Evolutionary conservation across 1,140 invertebrate species (phyloP).

Genomic region (Drosophila parvula): DNA sequence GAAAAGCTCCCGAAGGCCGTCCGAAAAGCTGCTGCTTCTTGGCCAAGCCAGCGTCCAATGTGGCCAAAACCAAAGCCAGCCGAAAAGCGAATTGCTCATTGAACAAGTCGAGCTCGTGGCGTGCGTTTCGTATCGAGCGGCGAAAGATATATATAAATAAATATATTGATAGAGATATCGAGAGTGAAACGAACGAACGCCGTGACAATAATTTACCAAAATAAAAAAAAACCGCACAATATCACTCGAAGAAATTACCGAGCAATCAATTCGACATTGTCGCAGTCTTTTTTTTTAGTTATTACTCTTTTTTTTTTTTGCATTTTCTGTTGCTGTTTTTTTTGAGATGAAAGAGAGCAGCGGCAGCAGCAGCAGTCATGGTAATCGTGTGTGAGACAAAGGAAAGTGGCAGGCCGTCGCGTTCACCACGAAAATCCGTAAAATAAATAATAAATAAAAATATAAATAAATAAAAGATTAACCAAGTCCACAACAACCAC

Average conservation of each 20-base stretch:
- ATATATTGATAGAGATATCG: slow-evolving; percentile 2
- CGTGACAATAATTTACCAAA: slow-evolving; percentile 14
- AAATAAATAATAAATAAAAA: slow-evolving; percentile 17
- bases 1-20: slow-evolving; percentile 42
- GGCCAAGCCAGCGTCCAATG: slow-evolving; percentile 33
- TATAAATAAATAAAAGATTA: slow-evolving; percentile 16
- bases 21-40: slow-evolving; percentile 30
- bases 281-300: slow-evolving; percentile 12
- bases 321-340: slow-evolving; percentile 1
- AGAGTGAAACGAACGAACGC: slow-evolving; percentile 35
- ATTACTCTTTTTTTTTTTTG: slow-evolving; percentile 27
- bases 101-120: slow-evolving; percentile 76
- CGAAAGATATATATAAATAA: slow-evolving; percentile 1
- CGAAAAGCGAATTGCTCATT: slow-evolving; percentile 69
- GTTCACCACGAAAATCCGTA: slow-evolving; percentile 35
- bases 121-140: slow-evolving; percentile 70
- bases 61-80: slow-evolving; percentile 25
- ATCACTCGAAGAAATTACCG: slow-evolving; percentile 8
- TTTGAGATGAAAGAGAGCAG: slow-evolving; percentile 34
- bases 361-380: slow-evolving; percentile 35
- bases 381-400: slow-evolving; percentile 73
- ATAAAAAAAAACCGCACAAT: slow-evolving; percentile 2
- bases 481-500: slow-evolving; percentile 9
- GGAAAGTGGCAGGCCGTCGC: slow-evolving; percentile 71
- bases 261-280: slow-evolving; percentile 31